Conservation (phyloP, 2,888 invertebrate species). For the Drosophila setosimentum region DNA sequence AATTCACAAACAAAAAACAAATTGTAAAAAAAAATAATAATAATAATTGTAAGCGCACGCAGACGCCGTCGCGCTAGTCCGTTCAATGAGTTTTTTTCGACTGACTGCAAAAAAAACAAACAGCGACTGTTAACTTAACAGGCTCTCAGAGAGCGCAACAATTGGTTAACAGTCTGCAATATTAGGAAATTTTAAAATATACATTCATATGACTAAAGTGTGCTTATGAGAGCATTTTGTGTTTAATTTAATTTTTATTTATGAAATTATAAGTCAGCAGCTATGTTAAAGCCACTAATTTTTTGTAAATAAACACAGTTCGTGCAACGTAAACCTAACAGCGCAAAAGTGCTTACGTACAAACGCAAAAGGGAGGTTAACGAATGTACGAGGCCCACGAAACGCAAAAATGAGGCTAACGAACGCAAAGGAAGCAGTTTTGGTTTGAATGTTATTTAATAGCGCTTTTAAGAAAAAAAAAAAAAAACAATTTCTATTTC, state of each 20-base stretch:
- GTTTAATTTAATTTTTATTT: neutral
- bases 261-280: neutral
- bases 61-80: conserved; percentile 53
- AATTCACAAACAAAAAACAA: conserved; percentile 62
- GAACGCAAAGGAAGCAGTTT: neutral
- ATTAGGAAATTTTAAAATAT: neutral
- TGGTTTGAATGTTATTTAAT: conserved; percentile 17
- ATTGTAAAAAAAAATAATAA: conserved; percentile 56
- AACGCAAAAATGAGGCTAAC: conserved; percentile 6
- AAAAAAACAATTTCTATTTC: conserved; percentile 2
- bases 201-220: neutral
- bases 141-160: conserved; percentile 47
- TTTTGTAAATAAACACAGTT: conserved; percentile 3
- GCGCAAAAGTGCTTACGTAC: conserved; percentile 6
- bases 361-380: conserved; percentile 12
- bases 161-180: conserved; percentile 49
- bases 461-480: conserved; percentile 24
- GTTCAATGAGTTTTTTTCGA: conserved; percentile 54
- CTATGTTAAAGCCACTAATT: no score
- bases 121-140: conserved; percentile 41
- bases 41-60: conserved; percentile 57
- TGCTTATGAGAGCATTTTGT: neutral
- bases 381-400: neutral
- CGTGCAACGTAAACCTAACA: conserved; percentile 23
- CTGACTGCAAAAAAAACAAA: conserved; percentile 29